Evolutionary conservation across 2,113 vertebrate species (phyloP).

Genomic region (Gadus macrocephalus): DNA sequence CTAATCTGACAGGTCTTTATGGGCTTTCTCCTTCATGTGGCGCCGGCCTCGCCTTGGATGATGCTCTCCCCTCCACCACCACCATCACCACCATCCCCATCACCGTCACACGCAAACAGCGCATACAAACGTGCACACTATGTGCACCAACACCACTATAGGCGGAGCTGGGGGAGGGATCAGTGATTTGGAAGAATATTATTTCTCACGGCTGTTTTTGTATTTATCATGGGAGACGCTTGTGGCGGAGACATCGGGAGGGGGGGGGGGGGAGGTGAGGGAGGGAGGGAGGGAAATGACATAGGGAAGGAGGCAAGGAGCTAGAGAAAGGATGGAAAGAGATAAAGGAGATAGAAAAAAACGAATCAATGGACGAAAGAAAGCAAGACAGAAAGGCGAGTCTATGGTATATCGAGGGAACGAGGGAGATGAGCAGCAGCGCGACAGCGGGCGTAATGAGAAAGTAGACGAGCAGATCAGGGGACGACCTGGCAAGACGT

Average conservation of each 20-base stretch:
- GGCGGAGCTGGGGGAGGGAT: conserved; percentile 32
- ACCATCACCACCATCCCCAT: not conserved
- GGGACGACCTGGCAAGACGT: no score
- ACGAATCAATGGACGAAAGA: not conserved
- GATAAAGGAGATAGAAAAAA: not conserved
- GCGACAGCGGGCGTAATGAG: no score
- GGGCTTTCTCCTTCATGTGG: conserved; percentile 50
- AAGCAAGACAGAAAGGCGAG: not conserved
- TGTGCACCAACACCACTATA: conserved; percentile 1
- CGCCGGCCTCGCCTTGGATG: conserved; percentile 36
- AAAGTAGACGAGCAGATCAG: no score
- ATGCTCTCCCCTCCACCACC: conserved; percentile 13
- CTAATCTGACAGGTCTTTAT: conserved; percentile 67
- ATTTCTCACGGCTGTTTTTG: conserved; percentile 35
- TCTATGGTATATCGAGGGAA: no score
- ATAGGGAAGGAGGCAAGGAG: not conserved
- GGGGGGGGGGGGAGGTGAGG: not conserved
- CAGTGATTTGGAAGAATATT: conserved; percentile 44
- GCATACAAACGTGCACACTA: no score
- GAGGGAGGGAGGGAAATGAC: not conserved
- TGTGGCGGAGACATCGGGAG: not conserved
- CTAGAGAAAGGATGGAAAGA: not conserved
- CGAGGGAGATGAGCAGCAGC: no score
- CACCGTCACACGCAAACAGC: conserved; percentile 29
- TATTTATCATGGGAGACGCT: conserved; percentile 50